Percentiles rank a stretch among this genome's conserved stretches.
Evolutionary conservation across 2,888 invertebrate species (phyloP).

Genomic region (Andrena trimmerana): DNA sequence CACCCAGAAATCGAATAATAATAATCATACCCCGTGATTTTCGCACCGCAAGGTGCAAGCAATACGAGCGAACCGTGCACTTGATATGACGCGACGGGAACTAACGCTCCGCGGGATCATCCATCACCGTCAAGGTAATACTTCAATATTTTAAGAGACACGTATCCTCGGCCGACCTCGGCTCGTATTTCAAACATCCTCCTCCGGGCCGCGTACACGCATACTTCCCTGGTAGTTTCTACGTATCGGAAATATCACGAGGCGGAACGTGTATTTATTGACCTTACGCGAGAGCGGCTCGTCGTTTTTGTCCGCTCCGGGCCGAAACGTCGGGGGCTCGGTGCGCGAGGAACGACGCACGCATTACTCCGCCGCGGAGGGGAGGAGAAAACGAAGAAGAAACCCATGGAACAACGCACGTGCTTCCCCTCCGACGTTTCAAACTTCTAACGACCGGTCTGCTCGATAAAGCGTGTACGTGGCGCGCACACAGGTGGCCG

Average conservation of each 20-base stretch:
- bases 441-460: conserved; percentile 72
- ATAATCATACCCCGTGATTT: not conserved
- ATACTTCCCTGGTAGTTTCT: not conserved
- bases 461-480: conserved; percentile 65
- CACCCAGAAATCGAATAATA: no score
- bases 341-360: not conserved
- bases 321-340: conserved; percentile 12
- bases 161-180: not conserved
- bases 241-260: conserved; percentile 12
- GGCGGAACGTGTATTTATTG: conserved; percentile 9
- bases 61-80: not conserved
- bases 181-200: conserved; percentile 5
- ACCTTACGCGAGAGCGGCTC: not conserved
- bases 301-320: not conserved
- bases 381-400: conserved; percentile 11
- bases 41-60: not conserved
- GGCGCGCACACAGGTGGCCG: conserved; percentile 20
- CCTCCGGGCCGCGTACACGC: not conserved
- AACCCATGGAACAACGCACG: conserved; percentile 64
- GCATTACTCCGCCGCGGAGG: conserved; percentile 7
- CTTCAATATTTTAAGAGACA: conserved; percentile 28
- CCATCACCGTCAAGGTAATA: not conserved
- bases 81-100: conserved; percentile 2
- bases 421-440: conserved; percentile 51
- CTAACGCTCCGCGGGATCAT: not conserved